Evolutionary conservation across 1,140 invertebrate genomes (phyloP).

Genomic region (Atta cephalotes): DNA sequence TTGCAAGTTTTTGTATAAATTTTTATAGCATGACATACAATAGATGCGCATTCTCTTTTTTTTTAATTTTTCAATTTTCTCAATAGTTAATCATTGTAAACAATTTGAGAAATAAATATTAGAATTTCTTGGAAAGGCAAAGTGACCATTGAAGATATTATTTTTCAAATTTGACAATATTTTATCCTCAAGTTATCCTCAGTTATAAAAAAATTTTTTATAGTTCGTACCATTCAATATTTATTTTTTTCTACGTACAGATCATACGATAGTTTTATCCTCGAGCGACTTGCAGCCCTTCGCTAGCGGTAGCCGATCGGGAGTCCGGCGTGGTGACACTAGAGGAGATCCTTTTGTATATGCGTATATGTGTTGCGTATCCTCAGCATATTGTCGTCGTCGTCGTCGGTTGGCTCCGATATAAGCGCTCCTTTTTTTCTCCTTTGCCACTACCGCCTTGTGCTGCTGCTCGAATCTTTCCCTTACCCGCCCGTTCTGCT

Average conservation of each 20-base stretch:
- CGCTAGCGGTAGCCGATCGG: slow-evolving; percentile 80
- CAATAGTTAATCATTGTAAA: not conserved
- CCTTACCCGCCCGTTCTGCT: slow-evolving; percentile 75
- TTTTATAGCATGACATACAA: slow-evolving; percentile 10
- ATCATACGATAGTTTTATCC: slow-evolving; percentile 19
- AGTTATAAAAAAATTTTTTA: not conserved
- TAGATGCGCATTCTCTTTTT: not conserved
- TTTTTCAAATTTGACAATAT: not conserved
- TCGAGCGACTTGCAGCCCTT: slow-evolving; percentile 72
- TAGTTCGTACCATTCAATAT: not conserved
- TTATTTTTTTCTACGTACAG: not conserved
- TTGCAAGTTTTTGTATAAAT: slow-evolving; percentile 26
- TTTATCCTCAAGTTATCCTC: not conserved
- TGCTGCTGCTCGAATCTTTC: slow-evolving; percentile 80
- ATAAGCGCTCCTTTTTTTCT: slow-evolving; percentile 81
- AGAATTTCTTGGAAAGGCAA: not conserved
- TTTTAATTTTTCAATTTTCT: not conserved
- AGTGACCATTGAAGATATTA: not conserved
- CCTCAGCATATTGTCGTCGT: slow-evolving; percentile 70
- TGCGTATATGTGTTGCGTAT: slow-evolving; percentile 68
- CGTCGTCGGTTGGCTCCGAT: slow-evolving; percentile 76
- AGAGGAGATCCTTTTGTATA: slow-evolving; percentile 75
- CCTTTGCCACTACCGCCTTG: slow-evolving; percentile 77
- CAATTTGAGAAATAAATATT: slow-evolving; percentile 1
- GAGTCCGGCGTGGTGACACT: slow-evolving; percentile 76